Percentiles rank a stretch among this genome's conserved stretches.
phyloP scores from a whole-genome alignment of 2,113 vertebrate species.

The Myotis brandtii region DNA sequence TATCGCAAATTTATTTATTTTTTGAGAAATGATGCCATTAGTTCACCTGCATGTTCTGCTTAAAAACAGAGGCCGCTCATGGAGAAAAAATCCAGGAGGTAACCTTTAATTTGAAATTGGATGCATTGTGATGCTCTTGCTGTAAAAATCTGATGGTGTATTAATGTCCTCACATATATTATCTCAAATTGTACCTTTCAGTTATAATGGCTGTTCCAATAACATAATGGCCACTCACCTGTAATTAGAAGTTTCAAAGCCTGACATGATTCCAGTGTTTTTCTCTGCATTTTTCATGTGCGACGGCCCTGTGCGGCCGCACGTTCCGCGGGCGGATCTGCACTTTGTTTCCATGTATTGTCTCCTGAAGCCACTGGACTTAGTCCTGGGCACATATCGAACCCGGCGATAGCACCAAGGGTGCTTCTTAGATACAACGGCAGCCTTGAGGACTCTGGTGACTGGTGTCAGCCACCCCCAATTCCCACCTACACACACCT shows the following conservation, averaged over 20 bases:
- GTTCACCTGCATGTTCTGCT: conserved; percentile 66
- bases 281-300: conserved; percentile 45
- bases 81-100: neutral
- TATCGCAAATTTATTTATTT: conserved; percentile 36
- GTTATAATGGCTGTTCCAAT: conserved; percentile 75
- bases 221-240: conserved; percentile 78
- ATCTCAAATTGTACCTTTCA: conserved; percentile 78
- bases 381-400: neutral
- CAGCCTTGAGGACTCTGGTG: neutral
- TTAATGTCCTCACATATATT: conserved; percentile 72
- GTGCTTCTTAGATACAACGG: rapidly evolving
- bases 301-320: neutral
- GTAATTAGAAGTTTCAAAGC: conserved; percentile 79
- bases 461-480: too few relatives aligned
- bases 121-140: conserved; percentile 52
- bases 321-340: conserved; percentile 14
- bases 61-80: conserved; percentile 65
- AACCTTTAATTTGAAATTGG: conserved; percentile 74
- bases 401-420: neutral
- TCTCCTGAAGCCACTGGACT: neutral
- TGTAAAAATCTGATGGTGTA: conserved; percentile 72
- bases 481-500: neutral
- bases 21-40: conserved; percentile 58
- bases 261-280: conserved; percentile 75
- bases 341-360: neutral